Evolutionary conservation across 2,888 invertebrate species (phyloP).

Genomic region (Amaurobius ferox): DNA sequence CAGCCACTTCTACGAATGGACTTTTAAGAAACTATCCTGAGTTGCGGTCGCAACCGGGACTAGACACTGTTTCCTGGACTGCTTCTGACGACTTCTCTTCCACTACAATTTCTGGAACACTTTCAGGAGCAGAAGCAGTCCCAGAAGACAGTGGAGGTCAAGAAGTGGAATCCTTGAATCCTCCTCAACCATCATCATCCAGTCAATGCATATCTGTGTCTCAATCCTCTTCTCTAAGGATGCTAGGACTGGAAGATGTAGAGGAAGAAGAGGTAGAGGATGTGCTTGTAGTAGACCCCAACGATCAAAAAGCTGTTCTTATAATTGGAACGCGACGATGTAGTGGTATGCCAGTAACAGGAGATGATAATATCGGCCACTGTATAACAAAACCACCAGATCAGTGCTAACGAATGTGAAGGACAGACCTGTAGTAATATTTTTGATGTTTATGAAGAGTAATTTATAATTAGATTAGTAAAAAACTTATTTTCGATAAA

Average conservation of each 20-base stretch:
- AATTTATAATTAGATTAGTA: background rate
- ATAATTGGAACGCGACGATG: constrained; percentile 60
- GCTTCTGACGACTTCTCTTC: constrained; percentile 69
- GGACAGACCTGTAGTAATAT: constrained; percentile 50
- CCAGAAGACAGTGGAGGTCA: background rate
- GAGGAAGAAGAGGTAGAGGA: constrained; percentile 57
- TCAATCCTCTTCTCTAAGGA: constrained; percentile 47
- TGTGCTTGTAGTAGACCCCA: constrained; percentile 65
- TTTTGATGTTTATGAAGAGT: constrained; percentile 4
- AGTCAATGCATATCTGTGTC: constrained; percentile 54
- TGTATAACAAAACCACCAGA: constrained; percentile 59
- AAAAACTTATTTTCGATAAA: no score
- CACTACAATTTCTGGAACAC: constrained; percentile 64
- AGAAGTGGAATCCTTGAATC: background rate
- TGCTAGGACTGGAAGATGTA: constrained; percentile 33
- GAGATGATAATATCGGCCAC: constrained; percentile 65
- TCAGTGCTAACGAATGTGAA: constrained; percentile 69
- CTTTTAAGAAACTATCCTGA: constrained; percentile 73
- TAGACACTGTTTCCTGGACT: constrained; percentile 68
- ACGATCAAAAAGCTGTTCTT: constrained; percentile 65
- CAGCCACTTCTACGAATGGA: constrained; percentile 72
- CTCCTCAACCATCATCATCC: constrained; percentile 35
- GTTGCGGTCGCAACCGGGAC: constrained; percentile 54
- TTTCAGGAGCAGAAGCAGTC: constrained; percentile 43
- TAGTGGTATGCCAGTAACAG: constrained; percentile 56